A percentile compares a stretch with the other conserved stretches of the same genome.
phyloP scores from a whole-genome alignment of 2,888 invertebrate genomes.

The Drosophila eohydei region DNA sequence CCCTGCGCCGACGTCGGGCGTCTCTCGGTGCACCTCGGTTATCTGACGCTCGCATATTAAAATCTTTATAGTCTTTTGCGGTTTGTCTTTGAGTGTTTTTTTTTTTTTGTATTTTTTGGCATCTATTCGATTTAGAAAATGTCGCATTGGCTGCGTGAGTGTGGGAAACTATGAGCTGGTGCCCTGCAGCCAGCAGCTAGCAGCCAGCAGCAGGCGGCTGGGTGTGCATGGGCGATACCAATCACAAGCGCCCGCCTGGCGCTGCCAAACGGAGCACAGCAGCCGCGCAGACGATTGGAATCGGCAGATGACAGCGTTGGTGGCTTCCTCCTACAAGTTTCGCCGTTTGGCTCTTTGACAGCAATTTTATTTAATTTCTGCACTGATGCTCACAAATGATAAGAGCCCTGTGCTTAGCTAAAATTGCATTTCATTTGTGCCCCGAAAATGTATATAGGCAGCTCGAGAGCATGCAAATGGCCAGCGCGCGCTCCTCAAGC shows the following conservation, averaged over 20 bases:
- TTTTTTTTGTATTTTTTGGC: constrained; percentile 49
- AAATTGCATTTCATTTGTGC: constrained; percentile 73
- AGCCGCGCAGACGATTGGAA: constrained; percentile 74
- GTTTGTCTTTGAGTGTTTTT: constrained; percentile 68
- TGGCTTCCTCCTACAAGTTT: constrained; percentile 66
- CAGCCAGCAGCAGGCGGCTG: constrained; percentile 18
- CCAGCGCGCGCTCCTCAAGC: constrained; percentile 30
- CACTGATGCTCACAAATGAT: constrained; percentile 65
- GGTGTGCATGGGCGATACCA: constrained; percentile 64
- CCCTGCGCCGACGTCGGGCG: constrained; percentile 19
- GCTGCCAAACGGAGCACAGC: constrained; percentile 78
- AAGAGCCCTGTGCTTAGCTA: constrained; percentile 59
- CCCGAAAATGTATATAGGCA: constrained; percentile 49
- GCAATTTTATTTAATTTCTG: constrained; percentile 72
- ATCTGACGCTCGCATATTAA: constrained; percentile 74
- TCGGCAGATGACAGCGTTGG: constrained; percentile 58
- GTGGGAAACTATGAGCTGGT: constrained; percentile 58
- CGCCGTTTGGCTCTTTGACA: constrained; percentile 63
- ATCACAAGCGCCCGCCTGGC: constrained; percentile 63
- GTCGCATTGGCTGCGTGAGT: constrained; percentile 73
- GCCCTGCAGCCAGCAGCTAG: constrained; percentile 8
- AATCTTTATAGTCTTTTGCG: constrained; percentile 79
- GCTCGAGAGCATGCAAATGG: constrained; percentile 57
- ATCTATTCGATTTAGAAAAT: constrained; percentile 79
- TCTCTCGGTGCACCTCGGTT: constrained; percentile 35